phyloP scores from a whole-genome alignment of 2,113 vertebrate genomes.

The Cromileptes altivelis region DNA sequence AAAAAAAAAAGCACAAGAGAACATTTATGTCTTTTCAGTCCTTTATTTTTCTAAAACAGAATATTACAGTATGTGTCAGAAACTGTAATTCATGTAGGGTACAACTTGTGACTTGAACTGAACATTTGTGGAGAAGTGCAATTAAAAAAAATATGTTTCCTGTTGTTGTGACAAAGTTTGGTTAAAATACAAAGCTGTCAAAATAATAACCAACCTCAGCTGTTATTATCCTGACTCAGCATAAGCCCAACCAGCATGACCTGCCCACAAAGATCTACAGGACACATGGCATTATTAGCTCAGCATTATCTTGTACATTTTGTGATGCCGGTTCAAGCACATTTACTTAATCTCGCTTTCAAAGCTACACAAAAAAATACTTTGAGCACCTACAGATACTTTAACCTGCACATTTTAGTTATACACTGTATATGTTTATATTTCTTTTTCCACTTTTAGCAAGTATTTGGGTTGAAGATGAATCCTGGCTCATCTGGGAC shows the following conservation, averaged over 20 bases:
- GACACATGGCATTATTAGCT: not conserved
- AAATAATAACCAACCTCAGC: not conserved
- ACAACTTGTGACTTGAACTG: not conserved
- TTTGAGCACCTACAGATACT: not conserved
- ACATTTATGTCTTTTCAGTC: not conserved
- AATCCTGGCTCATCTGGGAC: slow-evolving; percentile 40
- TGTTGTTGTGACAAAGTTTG: not conserved
- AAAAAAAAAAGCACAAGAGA: not conserved
- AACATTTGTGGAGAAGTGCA: not conserved
- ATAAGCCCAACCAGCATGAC: slow-evolving; percentile 7
- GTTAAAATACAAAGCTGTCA: slow-evolving; percentile 17
- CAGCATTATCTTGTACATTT: not conserved
- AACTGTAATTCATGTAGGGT: not conserved
- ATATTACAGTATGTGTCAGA: not conserved
- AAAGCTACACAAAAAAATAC: not conserved
- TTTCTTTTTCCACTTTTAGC: slow-evolving; percentile 31
- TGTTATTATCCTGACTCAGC: not conserved
- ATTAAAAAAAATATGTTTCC: not conserved
- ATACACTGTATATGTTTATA: not conserved
- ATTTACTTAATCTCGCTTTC: not conserved
- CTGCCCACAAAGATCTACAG: slow-evolving; percentile 23
- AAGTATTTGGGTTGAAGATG: slow-evolving; percentile 52
- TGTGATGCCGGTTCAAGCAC: not conserved
- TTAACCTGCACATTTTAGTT: not conserved
- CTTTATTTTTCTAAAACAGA: slow-evolving; percentile 15